Percentiles rank a stretch among this genome's conserved stretches.
These are phyloP conservation scores for Halichoeres trimaculatus DNA, from an alignment of 2,113 vertebrate species.

Conservation along the genomic window DNA sequence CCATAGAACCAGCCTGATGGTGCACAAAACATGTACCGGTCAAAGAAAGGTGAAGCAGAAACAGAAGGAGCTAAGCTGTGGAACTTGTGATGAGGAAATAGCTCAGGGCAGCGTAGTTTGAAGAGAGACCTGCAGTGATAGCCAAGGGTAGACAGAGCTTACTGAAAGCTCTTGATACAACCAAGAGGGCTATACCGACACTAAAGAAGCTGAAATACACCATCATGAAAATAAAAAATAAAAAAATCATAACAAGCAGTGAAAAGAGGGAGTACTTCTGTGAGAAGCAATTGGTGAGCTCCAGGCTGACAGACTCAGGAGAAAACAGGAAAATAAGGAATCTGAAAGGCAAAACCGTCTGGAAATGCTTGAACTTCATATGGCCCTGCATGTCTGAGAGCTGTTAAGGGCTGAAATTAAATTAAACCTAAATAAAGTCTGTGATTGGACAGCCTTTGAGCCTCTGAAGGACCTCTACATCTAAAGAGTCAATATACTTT, in stretches of 20 bases:
- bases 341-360: conserved; percentile 11
- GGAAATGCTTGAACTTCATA: conserved; percentile 19
- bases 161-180: conserved; percentile 28
- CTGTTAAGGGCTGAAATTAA: neutral
- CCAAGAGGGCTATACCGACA: conserved; percentile 24
- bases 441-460: too few relatives aligned
- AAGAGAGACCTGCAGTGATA: conserved; percentile 14
- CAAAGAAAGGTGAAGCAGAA: neutral
- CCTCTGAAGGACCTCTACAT: too few relatives aligned
- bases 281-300: conserved; percentile 32
- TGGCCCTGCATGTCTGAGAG: neutral
- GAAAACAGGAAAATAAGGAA: conserved; percentile 25
- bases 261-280: conserved; percentile 23
- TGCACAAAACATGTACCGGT: neutral
- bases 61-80: neutral
- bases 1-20: conserved; percentile 2
- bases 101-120: conserved; percentile 8
- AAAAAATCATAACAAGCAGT: conserved; percentile 12
- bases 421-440: neutral
- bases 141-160: neutral
- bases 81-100: conserved; percentile 2
- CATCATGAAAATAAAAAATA: conserved; percentile 4
- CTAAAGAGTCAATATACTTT: too few relatives aligned
- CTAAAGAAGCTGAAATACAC: conserved; percentile 17
- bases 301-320: conserved; percentile 16